Evolutionary conservation across 2,888 invertebrate species (phyloP), one percentile per base, ranked within the genome.

Genomic region (Polymixis lichenea): DNA sequence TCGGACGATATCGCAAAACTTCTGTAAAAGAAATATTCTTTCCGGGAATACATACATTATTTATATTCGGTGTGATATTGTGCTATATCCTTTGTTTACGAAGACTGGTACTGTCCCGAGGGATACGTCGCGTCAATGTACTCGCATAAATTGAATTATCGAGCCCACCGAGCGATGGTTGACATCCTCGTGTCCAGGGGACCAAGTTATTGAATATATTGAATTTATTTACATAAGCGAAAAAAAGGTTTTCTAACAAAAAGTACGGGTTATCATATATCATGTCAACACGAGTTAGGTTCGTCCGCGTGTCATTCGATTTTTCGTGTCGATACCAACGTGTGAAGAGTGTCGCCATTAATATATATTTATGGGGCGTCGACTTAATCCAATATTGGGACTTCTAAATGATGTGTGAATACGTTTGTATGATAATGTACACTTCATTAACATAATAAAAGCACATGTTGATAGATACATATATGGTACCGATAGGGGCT

Each of bases 201-300:
- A 79, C 88, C 70, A 85, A 90, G 88, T 93, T 93, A 93, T 93
- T 93, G 93, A 93, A 93, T 93, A 92, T 92, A 93, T 93, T 93
- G 92, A 93, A 93, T 93, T 92, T 93, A 93, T 93, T 93, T 93
- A 92, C 93, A 89, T 89, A 87, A 84, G 77, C 84, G 85, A 82
- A 85, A 88, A 90, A 91, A 87, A 72, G 77, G 89, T 85, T 82
- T 84, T 77, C 77, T 80, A 86, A 88, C 88, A 90, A 87, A 87
- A 87, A 86, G 72, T 84, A 56, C 49, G 68, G 75, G 68, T 72
- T 80, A 73, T 83, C 80, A 85, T 87, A 87, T 83, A 87, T 86
- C 86, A 87, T 81, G 82, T 79, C 78, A 69, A 74, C 72, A 65
- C 71, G 83, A 80, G 78, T 84, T 78, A 67, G 82, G 81, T 72